These are phyloP conservation scores for Pogona vitticeps DNA, from an alignment of 2,113 vertebrate species.

Conservation along the genomic window DNA sequence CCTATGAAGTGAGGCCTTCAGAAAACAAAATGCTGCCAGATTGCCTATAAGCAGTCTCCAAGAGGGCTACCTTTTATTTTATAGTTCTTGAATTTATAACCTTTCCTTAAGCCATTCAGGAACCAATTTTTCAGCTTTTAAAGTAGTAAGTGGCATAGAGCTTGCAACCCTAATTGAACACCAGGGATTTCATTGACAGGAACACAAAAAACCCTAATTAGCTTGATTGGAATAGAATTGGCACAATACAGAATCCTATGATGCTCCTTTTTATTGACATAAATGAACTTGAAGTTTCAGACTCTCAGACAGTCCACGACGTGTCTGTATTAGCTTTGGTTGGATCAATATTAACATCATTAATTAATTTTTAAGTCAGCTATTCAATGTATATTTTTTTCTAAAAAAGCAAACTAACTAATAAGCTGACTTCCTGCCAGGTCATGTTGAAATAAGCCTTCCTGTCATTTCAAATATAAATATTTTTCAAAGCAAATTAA, in stretches of 20 bases:
- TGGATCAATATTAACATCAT: not conserved
- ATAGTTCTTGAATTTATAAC: too few relatives aligned
- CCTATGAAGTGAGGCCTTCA: too few relatives aligned
- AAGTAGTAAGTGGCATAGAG: too few relatives aligned
- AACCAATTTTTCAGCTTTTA: not conserved
- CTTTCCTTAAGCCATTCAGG: not conserved
- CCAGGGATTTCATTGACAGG: not conserved
- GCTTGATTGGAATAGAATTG: too few relatives aligned
- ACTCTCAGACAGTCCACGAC: too few relatives aligned
- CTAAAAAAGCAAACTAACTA: not conserved
- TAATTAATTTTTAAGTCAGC: not conserved
- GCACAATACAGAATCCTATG: too few relatives aligned
- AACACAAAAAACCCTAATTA: too few relatives aligned
- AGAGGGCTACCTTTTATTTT: not conserved
- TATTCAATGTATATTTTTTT: not conserved
- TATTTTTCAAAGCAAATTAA: too few relatives aligned
- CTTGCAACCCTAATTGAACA: not conserved
- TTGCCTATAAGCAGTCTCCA: not conserved
- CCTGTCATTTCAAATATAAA: not conserved
- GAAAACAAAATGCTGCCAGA: not conserved
- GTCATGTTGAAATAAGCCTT: not conserved
- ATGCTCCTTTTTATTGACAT: not conserved
- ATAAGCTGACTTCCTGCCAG: not conserved
- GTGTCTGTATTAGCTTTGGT: not conserved
- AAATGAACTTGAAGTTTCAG: not conserved